Base-by-base conservation (phyloP, 2,888 invertebrate species). In the Lymantria dispar region DNA sequence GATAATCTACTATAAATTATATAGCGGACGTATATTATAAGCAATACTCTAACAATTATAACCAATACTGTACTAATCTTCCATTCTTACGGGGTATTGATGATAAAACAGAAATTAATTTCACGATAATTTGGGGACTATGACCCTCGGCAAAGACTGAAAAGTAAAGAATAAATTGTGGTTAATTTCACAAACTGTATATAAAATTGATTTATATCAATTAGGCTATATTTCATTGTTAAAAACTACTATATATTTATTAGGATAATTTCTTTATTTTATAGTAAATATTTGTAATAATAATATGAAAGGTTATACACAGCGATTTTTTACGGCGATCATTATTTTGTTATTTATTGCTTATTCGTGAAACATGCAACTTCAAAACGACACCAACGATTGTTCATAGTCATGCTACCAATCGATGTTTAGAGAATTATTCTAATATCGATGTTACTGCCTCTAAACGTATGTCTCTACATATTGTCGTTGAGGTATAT, bases 111-210 rank as follows among this genome's bases (percentile, higher is more conserved):
- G 52, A 48, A 53, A 45, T 57, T 58, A n/a, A 55, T 60, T 67
- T 62, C 43, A 58, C 61, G 56, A 69, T 71, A 69, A 75, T 67
- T 78, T 68, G 69, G 69, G 75, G 72, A 63, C 71, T 62, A 68
- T 74, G 74, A 79, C 72, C 68, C 78, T 83, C 79, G 69, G 64
- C 71, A 80, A 87, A 89, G 88, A 89, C 88, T 88, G 88, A 88
- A 72, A 75, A 74, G 65, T 67, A 70, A 73, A 54, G 59, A 69
- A 71, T 62, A 64, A 61, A 59, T 50, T 58, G 55, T 62, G 52
- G 57, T 49, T 46, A 55, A 57, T 62, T 60, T 53, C 53, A 58
- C 60, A 64, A 52, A 51, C 58, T 71, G 56, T 71, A 63, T 48
- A 69, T 67, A 72, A 58, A 54, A 60, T 51, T 52, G 41, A 49